phyloP scores from a whole-genome alignment of 2,888 invertebrate species.

The Baccha elongata region DNA sequence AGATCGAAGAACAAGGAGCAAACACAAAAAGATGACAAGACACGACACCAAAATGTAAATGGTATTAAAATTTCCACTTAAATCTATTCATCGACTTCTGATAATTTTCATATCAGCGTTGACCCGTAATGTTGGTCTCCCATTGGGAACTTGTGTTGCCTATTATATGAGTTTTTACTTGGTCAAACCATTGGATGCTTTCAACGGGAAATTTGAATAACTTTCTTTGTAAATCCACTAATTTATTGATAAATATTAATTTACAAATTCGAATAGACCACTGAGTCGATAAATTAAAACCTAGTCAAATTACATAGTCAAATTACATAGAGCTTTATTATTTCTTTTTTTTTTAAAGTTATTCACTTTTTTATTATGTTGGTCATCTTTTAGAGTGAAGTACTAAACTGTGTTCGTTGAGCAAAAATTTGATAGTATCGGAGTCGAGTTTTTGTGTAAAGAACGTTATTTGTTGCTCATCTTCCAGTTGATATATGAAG shows the following conservation, averaged over 20 bases:
- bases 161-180: constrained; percentile 36
- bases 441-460: too few species aligned
- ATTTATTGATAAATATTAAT: constrained; percentile 58
- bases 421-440: too few species aligned
- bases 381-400: too few species aligned
- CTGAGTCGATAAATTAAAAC: constrained; percentile 29
- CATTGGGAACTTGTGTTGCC: constrained; percentile 51
- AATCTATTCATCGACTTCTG: constrained; percentile 58
- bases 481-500: too few species aligned
- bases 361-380: too few species aligned
- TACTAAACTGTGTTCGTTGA: too few species aligned
- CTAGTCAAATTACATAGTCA: constrained; percentile 30
- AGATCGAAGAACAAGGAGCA: constrained; percentile 60
- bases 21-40: constrained; percentile 45
- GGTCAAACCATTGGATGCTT: constrained; percentile 11
- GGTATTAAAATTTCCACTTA: constrained; percentile 66
- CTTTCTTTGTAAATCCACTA: constrained; percentile 31
- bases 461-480: too few species aligned
- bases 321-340: constrained; percentile 11
- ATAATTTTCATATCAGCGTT: constrained; percentile 61
- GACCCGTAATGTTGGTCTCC: constrained; percentile 49
- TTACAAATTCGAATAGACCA: constrained; percentile 39
- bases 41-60: constrained; percentile 42
- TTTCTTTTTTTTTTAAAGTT: constrained; percentile 22
- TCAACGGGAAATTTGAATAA: constrained; percentile 43